Evolutionary conservation across 2,797 vertebrate species (phyloP).

Genomic region (Fratercula arctica): DNA sequence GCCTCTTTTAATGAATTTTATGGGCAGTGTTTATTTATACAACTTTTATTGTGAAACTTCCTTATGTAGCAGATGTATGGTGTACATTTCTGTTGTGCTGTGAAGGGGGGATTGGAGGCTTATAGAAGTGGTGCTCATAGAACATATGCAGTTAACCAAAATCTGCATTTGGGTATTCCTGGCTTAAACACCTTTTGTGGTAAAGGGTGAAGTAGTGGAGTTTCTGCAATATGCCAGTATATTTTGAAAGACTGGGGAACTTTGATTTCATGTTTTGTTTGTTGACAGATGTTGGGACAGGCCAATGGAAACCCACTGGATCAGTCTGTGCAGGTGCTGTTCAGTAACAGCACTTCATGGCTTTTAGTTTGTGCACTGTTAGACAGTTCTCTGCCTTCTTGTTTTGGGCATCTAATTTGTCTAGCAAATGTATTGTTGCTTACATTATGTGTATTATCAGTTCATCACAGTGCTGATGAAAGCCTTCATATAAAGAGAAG

Average conservation of each 20-base stretch:
- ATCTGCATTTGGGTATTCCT: neutral
- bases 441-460: neutral
- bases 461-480: neutral
- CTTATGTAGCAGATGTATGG: neutral
- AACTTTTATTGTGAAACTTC: neutral
- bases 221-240: neutral
- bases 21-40: too few relatives aligned
- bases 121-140: neutral
- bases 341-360: neutral
- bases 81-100: neutral
- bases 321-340: accelerated
- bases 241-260: neutral
- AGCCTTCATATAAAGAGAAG: neutral
- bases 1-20: neutral
- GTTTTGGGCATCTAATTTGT: neutral
- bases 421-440: neutral
- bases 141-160: accelerated
- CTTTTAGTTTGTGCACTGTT: neutral
- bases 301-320: neutral
- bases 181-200: neutral
- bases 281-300: neutral
- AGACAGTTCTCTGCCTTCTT: neutral
- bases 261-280: neutral
- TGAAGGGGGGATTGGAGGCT: neutral
- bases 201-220: neutral